Evolutionary conservation across 2,797 vertebrate species (phyloP).

Genomic region (Buceros bicornis): DNA sequence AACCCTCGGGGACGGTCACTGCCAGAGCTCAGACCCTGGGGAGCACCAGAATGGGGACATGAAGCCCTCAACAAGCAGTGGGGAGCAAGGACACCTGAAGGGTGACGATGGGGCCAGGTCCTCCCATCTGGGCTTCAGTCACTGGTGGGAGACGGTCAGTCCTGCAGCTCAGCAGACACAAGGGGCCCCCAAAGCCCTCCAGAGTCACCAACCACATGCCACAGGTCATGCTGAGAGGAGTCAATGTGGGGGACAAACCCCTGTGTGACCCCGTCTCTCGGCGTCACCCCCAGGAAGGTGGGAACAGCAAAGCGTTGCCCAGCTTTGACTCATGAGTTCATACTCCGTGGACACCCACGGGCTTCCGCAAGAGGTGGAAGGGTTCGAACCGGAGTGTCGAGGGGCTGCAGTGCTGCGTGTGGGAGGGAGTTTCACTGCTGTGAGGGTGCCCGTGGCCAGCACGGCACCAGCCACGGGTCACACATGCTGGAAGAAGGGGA

Average conservation of each 20-base stretch:
- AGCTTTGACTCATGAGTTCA: background rate
- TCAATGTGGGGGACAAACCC: accelerated
- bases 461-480: accelerated
- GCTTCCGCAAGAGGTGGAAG: background rate
- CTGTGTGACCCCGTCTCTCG: accelerated
- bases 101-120: background rate
- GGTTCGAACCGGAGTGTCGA: background rate
- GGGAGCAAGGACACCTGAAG: background rate
- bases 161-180: background rate
- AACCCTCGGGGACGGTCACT: background rate
- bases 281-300: accelerated
- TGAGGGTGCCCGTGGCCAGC: accelerated
- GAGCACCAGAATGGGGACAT: background rate
- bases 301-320: background rate
- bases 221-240: accelerated
- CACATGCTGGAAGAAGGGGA: accelerated
- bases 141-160: background rate
- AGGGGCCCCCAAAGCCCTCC: background rate
- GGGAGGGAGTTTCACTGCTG: background rate
- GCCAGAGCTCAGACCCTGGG: background rate
- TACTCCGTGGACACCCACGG: accelerated
- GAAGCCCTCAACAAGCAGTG: accelerated
- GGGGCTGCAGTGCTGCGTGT: background rate
- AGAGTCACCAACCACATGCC: background rate
- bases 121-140: background rate